These are phyloP conservation scores for Chinchilla lanigera DNA, from an alignment of 2,113 vertebrate species.

Conservation along the genomic window DNA sequence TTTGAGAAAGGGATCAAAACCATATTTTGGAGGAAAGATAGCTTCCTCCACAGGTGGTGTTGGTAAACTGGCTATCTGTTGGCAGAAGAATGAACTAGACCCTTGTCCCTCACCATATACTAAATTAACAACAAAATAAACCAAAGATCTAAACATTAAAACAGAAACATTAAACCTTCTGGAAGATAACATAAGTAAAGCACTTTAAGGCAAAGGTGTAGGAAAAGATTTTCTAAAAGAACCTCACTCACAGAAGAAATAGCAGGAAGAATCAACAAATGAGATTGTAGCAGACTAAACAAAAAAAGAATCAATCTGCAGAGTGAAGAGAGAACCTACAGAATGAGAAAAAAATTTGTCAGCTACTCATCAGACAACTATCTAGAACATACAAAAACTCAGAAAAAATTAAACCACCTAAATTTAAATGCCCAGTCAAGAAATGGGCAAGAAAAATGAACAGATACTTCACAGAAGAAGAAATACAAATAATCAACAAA, in stretches of 20 bases:
- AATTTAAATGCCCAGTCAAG: neutral
- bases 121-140: neutral
- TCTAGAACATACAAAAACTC: neutral
- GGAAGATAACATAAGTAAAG: neutral
- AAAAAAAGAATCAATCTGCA: no score
- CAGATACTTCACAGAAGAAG: neutral
- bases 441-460: neutral
- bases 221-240: neutral
- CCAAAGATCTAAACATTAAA: neutral
- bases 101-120: neutral
- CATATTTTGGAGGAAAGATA: neutral
- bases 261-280: neutral
- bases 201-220: neutral
- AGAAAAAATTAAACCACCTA: neutral
- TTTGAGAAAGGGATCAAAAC: neutral
- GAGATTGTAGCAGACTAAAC: no score
- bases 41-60: neutral
- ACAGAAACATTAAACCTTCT: neutral
- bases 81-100: neutral
- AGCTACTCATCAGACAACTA: neutral
- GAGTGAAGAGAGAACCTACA: neutral
- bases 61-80: neutral
- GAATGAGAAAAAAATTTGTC: neutral
- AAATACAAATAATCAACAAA: neutral
- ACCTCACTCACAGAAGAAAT: neutral